These are phyloP conservation scores for Xestia sexstrigata DNA, from an alignment of 2,888 invertebrate species.

Conservation along the genomic window DNA sequence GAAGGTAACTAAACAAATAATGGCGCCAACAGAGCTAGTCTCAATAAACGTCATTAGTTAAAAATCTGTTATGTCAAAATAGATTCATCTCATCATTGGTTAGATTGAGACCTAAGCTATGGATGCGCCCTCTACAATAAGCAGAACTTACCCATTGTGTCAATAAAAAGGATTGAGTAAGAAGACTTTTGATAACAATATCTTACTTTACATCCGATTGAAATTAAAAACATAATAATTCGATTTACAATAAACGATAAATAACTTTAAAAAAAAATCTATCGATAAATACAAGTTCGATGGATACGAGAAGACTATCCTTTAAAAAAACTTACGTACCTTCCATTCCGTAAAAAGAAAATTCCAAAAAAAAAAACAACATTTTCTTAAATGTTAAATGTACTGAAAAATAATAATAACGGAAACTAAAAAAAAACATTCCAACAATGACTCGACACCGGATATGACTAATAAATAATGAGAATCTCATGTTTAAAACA, in stretches of 20 bases:
- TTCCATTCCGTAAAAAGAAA: slow-evolving; percentile 62
- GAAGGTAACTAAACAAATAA: not conserved
- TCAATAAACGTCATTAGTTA: not conserved
- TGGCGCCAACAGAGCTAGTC: not conserved
- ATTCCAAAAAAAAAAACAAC: slow-evolving; percentile 43
- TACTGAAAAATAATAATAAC: slow-evolving; percentile 28
- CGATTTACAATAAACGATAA: not conserved
- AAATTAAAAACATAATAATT: slow-evolving; percentile 14
- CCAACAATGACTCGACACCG: slow-evolving; percentile 71
- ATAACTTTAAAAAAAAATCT: slow-evolving; percentile 2
- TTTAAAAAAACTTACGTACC: slow-evolving; percentile 24
- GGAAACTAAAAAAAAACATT: slow-evolving; percentile 73
- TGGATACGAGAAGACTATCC: not conserved
- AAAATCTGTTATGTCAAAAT: not conserved
- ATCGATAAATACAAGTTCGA: not conserved
- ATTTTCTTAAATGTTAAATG: slow-evolving; percentile 34
- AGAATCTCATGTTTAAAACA: slow-evolving; percentile 78
- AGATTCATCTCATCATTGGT: not conserved
- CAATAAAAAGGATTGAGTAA: not conserved
- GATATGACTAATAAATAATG: slow-evolving; percentile 70
- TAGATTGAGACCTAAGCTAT: not conserved
- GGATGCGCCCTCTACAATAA: not conserved
- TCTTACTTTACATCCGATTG: not conserved
- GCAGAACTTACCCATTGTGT: not conserved
- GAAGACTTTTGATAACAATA: not conserved